A percentile compares a stretch with the other conserved stretches of the same genome.
These are phyloP conservation scores for Chrysopa pallens DNA, from an alignment of 1,140 invertebrate genomes.

Conservation along the genomic window DNA sequence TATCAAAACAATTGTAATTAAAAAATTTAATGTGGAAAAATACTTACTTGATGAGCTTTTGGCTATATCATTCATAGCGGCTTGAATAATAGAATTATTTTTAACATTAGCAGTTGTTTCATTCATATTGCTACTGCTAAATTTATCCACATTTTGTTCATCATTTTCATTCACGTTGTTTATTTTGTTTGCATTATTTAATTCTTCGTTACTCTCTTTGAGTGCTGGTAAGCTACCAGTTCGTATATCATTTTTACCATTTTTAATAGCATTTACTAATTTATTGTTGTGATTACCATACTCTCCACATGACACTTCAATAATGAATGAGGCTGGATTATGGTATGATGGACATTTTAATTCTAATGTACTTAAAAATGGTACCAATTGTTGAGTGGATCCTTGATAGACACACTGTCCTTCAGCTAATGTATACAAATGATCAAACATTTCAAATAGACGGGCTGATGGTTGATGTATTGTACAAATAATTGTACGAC, in stretches of 20 bases:
- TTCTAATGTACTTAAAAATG: constrained; percentile 64
- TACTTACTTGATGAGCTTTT: constrained; percentile 32
- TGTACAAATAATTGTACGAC: constrained; percentile 89
- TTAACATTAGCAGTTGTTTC: constrained; percentile 14
- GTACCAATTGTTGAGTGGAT: constrained; percentile 63
- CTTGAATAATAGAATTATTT: constrained; percentile 27
- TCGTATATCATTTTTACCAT: constrained; percentile 60
- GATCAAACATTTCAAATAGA: constrained; percentile 94
- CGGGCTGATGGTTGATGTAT: constrained; percentile 95
- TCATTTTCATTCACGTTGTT: constrained; percentile 10
- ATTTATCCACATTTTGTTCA: constrained; percentile 26
- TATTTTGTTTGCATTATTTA: constrained; percentile 34
- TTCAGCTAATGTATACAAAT: constrained; percentile 82
- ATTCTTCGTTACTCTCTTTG: constrained; percentile 29
- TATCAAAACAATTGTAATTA: too few species aligned
- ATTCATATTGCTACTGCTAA: constrained; percentile 23
- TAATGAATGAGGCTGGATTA: constrained; percentile 92
- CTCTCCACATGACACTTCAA: constrained; percentile 88
- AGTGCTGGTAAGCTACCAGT: constrained; percentile 38
- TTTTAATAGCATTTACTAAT: constrained; percentile 57
- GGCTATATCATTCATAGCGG: constrained; percentile 45
- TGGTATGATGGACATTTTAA: constrained; percentile 88
- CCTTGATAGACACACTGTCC: constrained; percentile 92
- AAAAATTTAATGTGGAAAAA: too few species aligned
- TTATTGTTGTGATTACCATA: constrained; percentile 80